Base-by-base conservation (phyloP, 2,888 invertebrate species). In the Melanostoma mellinum region DNA sequence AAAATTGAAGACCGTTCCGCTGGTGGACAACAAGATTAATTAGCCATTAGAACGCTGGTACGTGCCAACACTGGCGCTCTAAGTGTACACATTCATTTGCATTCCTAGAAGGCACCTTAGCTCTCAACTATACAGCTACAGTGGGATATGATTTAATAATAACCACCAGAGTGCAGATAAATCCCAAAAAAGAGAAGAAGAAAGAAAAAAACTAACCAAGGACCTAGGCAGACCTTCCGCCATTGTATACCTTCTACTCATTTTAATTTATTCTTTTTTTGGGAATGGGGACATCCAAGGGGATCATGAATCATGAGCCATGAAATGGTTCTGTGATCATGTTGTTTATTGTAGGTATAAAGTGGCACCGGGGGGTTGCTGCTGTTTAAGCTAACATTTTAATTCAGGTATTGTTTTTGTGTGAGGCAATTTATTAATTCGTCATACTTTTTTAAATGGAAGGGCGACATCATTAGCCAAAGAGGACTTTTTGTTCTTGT, bases 61-160 rank as follows among this genome's bases (percentile, higher is more conserved):
- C 74, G 81, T 81, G 76, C 65, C 53, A 32, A 35, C 56, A 52
- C 50, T 50, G 44, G 63, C 20, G 9, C 44, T 6, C n/a, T 10
- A 38, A 65, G 42, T 46, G 33, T 60, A 63, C 52, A 75, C 46
- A 46, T 58, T 75, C 53, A 80, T 71, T 80, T 75, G 71, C 71
- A 71, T 71, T 72, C 58, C 8, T 9, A 42, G 44, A 5, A 30
- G 3, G 1, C 35, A 61, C 55, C 61, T 58, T 58, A 33, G 50
- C 52, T 58, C 44, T 20, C 20, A 20, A 20, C 20, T 20, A 20
- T 20, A 20, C 20, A 20, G 20, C 20, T 20, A 32, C 44, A 69
- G 33, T 52, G 53, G 58, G 30, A 58, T 65, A 71, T 81, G 75
- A 76, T 81, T 81, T 67, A 76, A 81, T 76, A 81, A 81, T 71